Conservation (phyloP, 2,113 vertebrate genomes). For the Odocoileus hemionus region DNA sequence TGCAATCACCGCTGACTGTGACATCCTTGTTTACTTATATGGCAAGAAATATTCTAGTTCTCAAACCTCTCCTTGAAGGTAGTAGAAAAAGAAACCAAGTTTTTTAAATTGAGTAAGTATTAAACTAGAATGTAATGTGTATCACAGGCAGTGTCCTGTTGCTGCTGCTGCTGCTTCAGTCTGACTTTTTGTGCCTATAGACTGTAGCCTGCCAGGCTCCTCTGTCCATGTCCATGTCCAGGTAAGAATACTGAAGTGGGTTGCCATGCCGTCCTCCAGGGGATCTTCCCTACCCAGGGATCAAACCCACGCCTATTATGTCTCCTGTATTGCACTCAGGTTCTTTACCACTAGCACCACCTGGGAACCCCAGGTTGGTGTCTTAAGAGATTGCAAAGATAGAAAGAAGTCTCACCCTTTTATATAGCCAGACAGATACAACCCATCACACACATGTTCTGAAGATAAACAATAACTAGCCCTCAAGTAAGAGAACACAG, state of each 20-base stretch:
- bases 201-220: not conserved
- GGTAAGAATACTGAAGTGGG: not conserved
- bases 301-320: not conserved
- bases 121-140: not conserved
- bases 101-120: not conserved
- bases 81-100: not conserved
- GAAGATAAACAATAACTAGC: not conserved
- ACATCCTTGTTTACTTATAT: not conserved
- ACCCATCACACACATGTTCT: not conserved
- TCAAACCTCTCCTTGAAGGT: not conserved
- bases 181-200: not conserved
- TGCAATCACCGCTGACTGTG: not conserved
- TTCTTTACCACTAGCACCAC: not conserved
- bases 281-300: not conserved
- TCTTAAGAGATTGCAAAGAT: not conserved
- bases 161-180: not conserved
- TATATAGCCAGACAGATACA: not conserved
- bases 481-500: not conserved
- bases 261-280: not conserved
- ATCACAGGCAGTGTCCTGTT: not conserved
- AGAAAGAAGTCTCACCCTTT: not conserved
- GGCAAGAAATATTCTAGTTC: not conserved
- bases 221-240: not conserved
- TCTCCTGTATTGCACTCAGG: not conserved
- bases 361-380: not conserved